Percentiles rank a stretch among this genome's conserved stretches.
Conservation (phyloP, 2,888 invertebrate genomes). For the Sialis lutaria region DNA sequence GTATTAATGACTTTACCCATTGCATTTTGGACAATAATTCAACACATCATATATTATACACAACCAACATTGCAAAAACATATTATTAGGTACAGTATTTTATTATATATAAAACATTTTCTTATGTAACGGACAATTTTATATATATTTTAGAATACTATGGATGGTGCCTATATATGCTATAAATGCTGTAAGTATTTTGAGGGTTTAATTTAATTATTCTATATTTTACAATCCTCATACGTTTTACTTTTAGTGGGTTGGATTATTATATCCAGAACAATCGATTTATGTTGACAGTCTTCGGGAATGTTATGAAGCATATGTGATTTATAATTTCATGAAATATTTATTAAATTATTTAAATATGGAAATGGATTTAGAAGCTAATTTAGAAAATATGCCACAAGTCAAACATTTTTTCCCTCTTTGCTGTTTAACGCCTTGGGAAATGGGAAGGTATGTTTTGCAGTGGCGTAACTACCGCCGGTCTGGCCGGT, state of each 20-base stretch:
- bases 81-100: constrained; percentile 56
- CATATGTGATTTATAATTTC: constrained; percentile 95
- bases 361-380: constrained; percentile 69
- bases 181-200: constrained; percentile 65
- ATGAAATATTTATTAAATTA: constrained; percentile 89
- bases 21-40: constrained; percentile 86
- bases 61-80: constrained; percentile 85
- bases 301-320: constrained; percentile 89
- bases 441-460: constrained; percentile 90
- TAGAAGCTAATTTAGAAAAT: constrained; percentile 62
- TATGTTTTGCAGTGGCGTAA: constrained; percentile 16
- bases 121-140: background rate
- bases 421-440: constrained; percentile 79
- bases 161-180: constrained; percentile 99
- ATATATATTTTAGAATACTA: constrained; percentile 47
- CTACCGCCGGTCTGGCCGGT: no score
- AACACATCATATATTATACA: constrained; percentile 85
- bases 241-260: constrained; percentile 38
- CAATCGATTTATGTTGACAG: constrained; percentile 88
- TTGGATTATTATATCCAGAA: constrained; percentile 72
- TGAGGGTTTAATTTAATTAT: constrained; percentile 6
- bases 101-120: background rate
- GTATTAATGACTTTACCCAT: constrained; percentile 80
- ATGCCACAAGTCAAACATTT: constrained; percentile 78
- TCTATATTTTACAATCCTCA: background rate